phyloP scores from a whole-genome alignment of 2,113 vertebrate genomes.

The Percina caprodes region DNA sequence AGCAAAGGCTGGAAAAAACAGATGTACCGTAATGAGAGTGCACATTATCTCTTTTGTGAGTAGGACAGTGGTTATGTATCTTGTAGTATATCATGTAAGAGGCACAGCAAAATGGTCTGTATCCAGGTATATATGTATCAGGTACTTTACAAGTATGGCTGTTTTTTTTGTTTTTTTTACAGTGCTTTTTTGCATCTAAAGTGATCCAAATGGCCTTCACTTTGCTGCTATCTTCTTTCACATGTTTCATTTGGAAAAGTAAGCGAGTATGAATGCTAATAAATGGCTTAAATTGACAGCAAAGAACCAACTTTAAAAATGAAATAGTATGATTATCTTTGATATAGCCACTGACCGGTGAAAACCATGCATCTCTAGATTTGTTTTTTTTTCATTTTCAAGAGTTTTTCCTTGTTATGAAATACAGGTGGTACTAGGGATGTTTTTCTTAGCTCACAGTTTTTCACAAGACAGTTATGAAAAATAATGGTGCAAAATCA shows the following conservation, averaged over 20 bases:
- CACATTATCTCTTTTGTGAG: slow-evolving; percentile 25
- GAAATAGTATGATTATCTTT: not conserved
- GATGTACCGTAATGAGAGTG: slow-evolving; percentile 33
- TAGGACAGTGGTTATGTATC: slow-evolving; percentile 7
- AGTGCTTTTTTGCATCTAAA: no score
- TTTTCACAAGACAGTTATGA: not conserved
- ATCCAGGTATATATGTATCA: not conserved
- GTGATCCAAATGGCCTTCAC: not conserved
- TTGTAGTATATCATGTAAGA: not conserved
- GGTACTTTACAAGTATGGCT: not conserved
- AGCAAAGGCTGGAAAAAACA: slow-evolving; percentile 25
- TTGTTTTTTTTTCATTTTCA: not conserved
- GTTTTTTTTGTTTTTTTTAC: no score
- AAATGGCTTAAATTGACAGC: not conserved
- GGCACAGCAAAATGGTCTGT: not conserved
- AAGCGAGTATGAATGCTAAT: not conserved
- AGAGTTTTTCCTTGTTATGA: not conserved
- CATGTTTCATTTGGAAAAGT: not conserved
- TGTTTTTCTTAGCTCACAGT: not conserved
- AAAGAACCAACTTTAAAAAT: not conserved
- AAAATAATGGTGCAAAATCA: not conserved
- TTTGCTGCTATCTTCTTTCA: not conserved
- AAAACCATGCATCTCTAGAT: not conserved
- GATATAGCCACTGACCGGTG: not conserved
- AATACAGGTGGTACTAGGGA: not conserved